phyloP scores from a whole-genome alignment of 1,140 invertebrate species.

The Cotesia chilonis region DNA sequence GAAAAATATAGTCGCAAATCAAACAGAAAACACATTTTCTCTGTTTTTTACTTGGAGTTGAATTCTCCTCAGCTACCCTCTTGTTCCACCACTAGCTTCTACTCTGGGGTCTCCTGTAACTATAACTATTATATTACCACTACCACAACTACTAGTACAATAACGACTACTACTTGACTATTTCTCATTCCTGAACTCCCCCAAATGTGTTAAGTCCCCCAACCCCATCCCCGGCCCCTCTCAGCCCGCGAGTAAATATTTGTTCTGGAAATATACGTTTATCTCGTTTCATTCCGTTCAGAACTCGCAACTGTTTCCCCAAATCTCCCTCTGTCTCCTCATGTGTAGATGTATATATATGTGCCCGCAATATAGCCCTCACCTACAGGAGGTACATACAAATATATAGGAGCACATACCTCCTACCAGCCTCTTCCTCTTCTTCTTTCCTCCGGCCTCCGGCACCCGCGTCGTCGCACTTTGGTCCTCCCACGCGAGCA shows the following conservation, averaged over 20 bases:
- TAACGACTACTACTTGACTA: conserved; percentile 5
- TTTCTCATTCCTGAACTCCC: conserved; percentile 15
- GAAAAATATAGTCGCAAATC: conserved; percentile 54
- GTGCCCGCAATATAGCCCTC: neutral
- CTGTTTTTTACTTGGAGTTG: conserved; percentile 43
- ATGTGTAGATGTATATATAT: too few species aligned
- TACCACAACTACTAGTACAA: neutral
- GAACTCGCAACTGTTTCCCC: conserved; percentile 30
- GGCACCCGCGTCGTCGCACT: conserved; percentile 10
- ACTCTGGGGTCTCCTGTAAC: too few species aligned
- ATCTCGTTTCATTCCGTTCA: conserved; percentile 43
- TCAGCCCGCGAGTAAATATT: conserved; percentile 50
- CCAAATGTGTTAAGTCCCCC: neutral
- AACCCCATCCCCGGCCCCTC: neutral
- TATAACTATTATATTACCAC: too few species aligned
- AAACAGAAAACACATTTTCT: conserved; percentile 55
- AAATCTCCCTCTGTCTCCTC: conserved; percentile 27
- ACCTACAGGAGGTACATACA: neutral
- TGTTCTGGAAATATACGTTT: conserved; percentile 55
- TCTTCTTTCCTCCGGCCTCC: conserved; percentile 9
- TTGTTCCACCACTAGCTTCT: neutral
- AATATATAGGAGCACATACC: neutral
- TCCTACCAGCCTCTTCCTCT: neutral
- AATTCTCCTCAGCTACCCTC: conserved; percentile 22
- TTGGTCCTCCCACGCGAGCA: neutral